Percentiles rank a stretch among this genome's conserved stretches.
These are phyloP conservation scores for Sander vitreus DNA, from an alignment of 2,113 vertebrate genomes.

Conservation along the genomic window DNA sequence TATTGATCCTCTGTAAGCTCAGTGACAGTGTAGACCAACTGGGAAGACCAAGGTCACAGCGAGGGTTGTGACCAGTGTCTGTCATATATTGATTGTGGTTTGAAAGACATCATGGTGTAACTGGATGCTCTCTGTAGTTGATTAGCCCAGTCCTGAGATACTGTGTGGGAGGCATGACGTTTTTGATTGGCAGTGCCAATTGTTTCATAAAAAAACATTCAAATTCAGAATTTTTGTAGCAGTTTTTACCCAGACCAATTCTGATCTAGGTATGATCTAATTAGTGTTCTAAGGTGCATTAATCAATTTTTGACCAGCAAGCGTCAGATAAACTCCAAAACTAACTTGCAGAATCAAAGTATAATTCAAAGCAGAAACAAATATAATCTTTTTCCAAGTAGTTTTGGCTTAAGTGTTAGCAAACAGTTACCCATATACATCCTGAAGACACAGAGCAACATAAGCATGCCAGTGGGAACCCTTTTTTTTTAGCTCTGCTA, in stretches of 20 bases:
- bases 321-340: not conserved
- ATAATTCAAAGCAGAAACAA: too few relatives aligned
- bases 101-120: conserved; percentile 51
- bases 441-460: not conserved
- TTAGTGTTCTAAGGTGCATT: not conserved
- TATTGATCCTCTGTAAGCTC: conserved; percentile 57
- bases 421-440: not conserved
- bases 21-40: conserved; percentile 43
- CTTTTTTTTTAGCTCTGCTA: not conserved
- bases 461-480: not conserved
- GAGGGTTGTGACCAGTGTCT: conserved; percentile 40
- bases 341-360: not conserved
- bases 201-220: not conserved
- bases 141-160: conserved; percentile 9
- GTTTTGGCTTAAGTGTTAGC: not conserved
- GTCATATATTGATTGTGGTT: conserved; percentile 64
- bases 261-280: not conserved
- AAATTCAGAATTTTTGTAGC: not conserved
- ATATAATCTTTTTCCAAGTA: conserved; percentile 13
- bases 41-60: conserved; percentile 63
- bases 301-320: not conserved
- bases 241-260: not conserved
- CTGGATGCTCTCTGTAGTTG: conserved; percentile 35
- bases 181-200: conserved; percentile 15
- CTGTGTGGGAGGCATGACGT: not conserved